These are phyloP conservation scores for Zygaena filipendulae DNA, from an alignment of 2,888 invertebrate genomes.

Conservation along the genomic window DNA sequence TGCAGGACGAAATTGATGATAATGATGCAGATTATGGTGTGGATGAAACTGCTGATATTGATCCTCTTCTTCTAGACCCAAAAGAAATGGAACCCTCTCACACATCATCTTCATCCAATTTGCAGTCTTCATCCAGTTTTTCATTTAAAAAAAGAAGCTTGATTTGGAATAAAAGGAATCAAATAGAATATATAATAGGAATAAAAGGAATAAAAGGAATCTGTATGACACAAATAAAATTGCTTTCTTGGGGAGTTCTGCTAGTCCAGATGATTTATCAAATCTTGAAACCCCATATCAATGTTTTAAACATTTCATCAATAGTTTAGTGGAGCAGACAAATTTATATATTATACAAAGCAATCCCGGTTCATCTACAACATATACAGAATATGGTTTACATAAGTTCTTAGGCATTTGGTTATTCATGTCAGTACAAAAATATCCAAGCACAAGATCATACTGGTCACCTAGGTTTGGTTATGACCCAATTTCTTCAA, in stretches of 20 bases:
- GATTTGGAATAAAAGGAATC: conserved; percentile 27
- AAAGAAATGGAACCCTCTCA: conserved; percentile 23
- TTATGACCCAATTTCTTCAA: conserved; percentile 18
- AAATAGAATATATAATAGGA: conserved; percentile 25
- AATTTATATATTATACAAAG: conserved; percentile 16
- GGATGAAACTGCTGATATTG: conserved; percentile 24
- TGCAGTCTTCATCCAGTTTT: conserved; percentile 24
- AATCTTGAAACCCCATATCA: conserved; percentile 21
- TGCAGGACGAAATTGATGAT: conserved; percentile 24
- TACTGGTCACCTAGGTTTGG: conserved; percentile 20
- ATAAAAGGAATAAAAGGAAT: conserved; percentile 25
- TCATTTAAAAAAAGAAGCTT: conserved; percentile 26
- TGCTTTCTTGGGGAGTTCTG: conserved; percentile 25
- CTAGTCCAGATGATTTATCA: conserved; percentile 20
- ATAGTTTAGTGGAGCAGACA: conserved; percentile 15
- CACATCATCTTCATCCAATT: conserved; percentile 21
- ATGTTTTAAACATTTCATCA: conserved; percentile 19
- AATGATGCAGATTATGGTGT: conserved; percentile 16
- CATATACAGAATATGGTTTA: conserved; percentile 12
- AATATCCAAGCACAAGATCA: conserved; percentile 20
- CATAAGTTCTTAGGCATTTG: conserved; percentile 19
- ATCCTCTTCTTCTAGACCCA: conserved; percentile 24
- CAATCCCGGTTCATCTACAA: conserved; percentile 13
- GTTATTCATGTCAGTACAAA: conserved; percentile 19
- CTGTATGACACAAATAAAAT: conserved; percentile 24